Conservation (phyloP, 2,113 vertebrate genomes). For the Australoheros scitulus region DNA sequence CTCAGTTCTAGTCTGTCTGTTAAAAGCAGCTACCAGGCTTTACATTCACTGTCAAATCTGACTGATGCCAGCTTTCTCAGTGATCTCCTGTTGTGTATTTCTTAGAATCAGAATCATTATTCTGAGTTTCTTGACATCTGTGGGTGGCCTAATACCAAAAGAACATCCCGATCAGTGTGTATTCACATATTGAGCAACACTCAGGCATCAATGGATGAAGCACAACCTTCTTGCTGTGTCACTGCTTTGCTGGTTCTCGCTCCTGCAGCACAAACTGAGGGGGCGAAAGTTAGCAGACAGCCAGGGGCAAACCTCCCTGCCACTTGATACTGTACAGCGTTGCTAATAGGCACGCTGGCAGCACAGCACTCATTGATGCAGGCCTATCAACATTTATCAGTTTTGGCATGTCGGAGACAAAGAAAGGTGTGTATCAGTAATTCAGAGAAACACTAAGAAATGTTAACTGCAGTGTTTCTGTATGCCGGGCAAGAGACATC, state of each 20-base stretch:
- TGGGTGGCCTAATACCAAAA: background rate
- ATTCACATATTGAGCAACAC: constrained; percentile 17
- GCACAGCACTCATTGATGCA: constrained; percentile 27
- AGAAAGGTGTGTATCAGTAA: constrained; percentile 14
- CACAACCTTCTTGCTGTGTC: constrained; percentile 62
- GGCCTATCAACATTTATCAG: constrained; percentile 37
- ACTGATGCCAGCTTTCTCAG: background rate
- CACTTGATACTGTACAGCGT: constrained; percentile 47
- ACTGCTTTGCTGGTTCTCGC: constrained; percentile 37
- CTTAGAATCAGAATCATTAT: too few species aligned
- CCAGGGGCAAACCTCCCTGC: constrained; percentile 18
- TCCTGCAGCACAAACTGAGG: constrained; percentile 60
- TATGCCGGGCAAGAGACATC: constrained; percentile 48
- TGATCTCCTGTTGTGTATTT: background rate
- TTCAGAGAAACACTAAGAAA: constrained; percentile 24
- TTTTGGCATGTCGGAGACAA: constrained; percentile 16
- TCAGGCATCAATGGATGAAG: background rate
- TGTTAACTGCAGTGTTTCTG: constrained; percentile 17
- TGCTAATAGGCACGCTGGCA: constrained; percentile 54
- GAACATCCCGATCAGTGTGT: background rate
- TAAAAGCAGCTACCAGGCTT: background rate
- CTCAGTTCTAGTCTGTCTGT: background rate
- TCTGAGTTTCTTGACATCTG: background rate
- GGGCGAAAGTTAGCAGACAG: constrained; percentile 12
- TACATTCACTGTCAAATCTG: background rate